Base-by-base conservation (phyloP, 2,888 invertebrate species). In the Protonemura montana region DNA sequence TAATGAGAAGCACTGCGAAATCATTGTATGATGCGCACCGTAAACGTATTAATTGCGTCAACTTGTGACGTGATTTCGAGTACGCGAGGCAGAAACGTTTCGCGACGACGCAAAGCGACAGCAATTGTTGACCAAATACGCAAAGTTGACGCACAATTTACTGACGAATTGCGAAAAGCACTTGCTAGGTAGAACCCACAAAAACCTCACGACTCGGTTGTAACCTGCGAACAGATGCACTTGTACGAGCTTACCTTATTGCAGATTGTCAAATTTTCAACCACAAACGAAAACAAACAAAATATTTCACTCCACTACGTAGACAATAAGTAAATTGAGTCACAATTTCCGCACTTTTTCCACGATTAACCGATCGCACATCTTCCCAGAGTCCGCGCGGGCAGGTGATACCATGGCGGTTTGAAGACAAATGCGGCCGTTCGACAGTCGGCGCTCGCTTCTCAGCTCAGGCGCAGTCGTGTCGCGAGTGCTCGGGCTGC, bases 371-470 rank as follows among this genome's bases (percentile, higher is more conserved):
- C 13, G 21, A 28, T 27, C 78, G 35, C 82, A 85, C 87, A 87
- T 87, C 82, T 86, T 87, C 82, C 29, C 35, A 85, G 84, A 85
- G 85, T 80, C 87, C 35, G 35, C 35, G 85, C 86, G 59, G 87
- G 88, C 88, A 88, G 88, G 88, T 88, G 88, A 88, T 86, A 87
- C 87, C 87, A 88, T 88, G 88, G 88, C 88, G 87, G 88, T 87
- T 10, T 2, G 21, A 59, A 13, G 1, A 59, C 59, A 59, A 59
- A 59, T 59, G 59, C 59, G 59, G 59, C 59, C 59, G 59, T 21
- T 59, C 86, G 35, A 10, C 35, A 35, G 35, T 35, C 35, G 35
- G 5, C 35, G 35, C 59, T 59, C 16, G 21, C 16, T 21, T 59
- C 59, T 21, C 16, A 59, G 59, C 59, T 59, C 16, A 10, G 59